Conservation (phyloP, 2,888 invertebrate species). For the Agrypnus murinus region DNA sequence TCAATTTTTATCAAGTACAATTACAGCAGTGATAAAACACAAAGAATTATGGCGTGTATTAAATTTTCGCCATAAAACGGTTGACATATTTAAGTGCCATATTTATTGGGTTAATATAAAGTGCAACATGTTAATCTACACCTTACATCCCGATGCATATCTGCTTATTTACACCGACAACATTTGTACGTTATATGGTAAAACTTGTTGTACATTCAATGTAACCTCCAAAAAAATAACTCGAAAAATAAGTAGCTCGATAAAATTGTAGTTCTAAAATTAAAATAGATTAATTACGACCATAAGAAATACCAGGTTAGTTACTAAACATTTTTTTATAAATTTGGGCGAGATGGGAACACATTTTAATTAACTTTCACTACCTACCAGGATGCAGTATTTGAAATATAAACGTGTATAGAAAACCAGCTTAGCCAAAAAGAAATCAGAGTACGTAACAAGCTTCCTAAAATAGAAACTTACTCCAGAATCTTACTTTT, state of each 20-base stretch:
- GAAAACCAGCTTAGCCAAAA: no score
- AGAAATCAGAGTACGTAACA: no score
- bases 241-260: not conserved
- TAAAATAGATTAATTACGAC: not conserved
- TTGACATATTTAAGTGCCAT: constrained; percentile 56
- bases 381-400: no score
- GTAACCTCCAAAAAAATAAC: no score
- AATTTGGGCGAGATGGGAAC: no score
- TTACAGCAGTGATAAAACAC: constrained; percentile 51
- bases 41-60: constrained; percentile 52
- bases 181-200: constrained; percentile 29
- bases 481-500: no score
- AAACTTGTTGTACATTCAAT: constrained; percentile 21
- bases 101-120: constrained; percentile 56
- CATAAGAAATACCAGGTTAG: no score
- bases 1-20: constrained; percentile 44
- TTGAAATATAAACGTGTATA: no score
- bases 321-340: no score
- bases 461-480: no score
- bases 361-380: no score
- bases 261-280: constrained; percentile 1
- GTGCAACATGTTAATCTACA: constrained; percentile 53
- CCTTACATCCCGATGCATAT: constrained; percentile 52
- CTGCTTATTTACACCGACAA: constrained; percentile 47
- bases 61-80: constrained; percentile 55